Percentiles rank a stretch among this genome's conserved stretches.
Evolutionary conservation across 2,113 vertebrate genomes (phyloP).

Genomic region (Ciconia boyciana): DNA sequence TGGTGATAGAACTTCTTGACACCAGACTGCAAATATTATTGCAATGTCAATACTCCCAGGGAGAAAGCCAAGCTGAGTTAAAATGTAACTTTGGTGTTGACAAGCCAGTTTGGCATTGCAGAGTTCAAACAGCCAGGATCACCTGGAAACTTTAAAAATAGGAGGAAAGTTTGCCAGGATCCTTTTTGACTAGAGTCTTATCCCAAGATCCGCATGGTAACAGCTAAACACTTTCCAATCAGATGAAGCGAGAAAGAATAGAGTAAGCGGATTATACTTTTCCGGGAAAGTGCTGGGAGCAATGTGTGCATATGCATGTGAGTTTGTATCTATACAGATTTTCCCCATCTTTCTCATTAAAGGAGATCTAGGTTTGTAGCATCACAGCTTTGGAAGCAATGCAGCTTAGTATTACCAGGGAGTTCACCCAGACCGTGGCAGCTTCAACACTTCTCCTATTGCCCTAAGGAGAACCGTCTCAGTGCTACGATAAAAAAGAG

Average conservation of each 20-base stretch:
- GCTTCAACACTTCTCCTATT: not conserved
- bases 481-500: not conserved
- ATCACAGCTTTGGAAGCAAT: not conserved
- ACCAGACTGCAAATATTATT: slow-evolving; percentile 46
- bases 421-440: not conserved
- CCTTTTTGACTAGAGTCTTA: not conserved
- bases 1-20: slow-evolving; percentile 54
- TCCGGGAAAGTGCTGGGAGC: not conserved
- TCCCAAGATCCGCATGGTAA: not conserved
- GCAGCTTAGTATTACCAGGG: not conserved
- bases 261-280: not conserved
- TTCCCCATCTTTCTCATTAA: not conserved
- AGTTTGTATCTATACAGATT: not conserved
- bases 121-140: slow-evolving; percentile 9
- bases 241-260: not conserved
- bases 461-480: not conserved
- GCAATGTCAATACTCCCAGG: slow-evolving; percentile 34
- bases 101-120: slow-evolving; percentile 3
- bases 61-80: slow-evolving; percentile 9
- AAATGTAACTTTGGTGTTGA: slow-evolving; percentile 50
- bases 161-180: slow-evolving; percentile 7
- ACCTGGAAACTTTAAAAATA: slow-evolving; percentile 39
- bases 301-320: not conserved
- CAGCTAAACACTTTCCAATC: not conserved
- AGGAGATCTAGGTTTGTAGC: not conserved